Evolutionary conservation across 2,113 vertebrate species (phyloP).

Genomic region (Eulemur rufifrons): DNA sequence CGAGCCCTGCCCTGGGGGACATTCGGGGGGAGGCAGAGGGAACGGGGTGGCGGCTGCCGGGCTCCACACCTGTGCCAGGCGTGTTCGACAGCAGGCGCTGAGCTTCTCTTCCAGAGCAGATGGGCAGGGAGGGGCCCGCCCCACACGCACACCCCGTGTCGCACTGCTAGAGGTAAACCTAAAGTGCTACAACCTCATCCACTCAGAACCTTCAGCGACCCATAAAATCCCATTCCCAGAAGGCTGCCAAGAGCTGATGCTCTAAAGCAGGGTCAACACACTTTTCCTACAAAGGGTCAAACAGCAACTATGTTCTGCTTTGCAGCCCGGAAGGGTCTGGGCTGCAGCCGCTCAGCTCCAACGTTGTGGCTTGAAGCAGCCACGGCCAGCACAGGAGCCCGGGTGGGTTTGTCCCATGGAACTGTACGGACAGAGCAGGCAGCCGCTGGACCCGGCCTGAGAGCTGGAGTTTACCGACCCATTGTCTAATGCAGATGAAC

Average conservation of each 20-base stretch:
- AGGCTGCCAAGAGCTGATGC: accelerated
- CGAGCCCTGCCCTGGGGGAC: accelerated
- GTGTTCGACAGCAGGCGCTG: accelerated
- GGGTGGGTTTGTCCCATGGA: accelerated
- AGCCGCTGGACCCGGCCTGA: accelerated
- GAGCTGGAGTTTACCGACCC: accelerated
- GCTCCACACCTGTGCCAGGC: not conserved
- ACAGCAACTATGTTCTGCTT: accelerated
- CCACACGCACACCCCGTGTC: accelerated
- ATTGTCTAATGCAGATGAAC: accelerated
- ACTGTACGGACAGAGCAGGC: accelerated
- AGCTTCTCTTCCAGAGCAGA: accelerated
- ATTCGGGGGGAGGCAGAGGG: accelerated
- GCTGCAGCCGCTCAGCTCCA: accelerated
- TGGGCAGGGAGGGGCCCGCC: not conserved
- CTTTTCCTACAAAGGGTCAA: accelerated
- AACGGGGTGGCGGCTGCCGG: accelerated
- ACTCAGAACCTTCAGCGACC: accelerated
- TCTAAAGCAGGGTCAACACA: accelerated
- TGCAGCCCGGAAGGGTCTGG: accelerated
- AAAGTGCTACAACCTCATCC: accelerated
- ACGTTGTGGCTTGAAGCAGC: accelerated
- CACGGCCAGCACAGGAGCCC: accelerated
- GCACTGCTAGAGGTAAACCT: accelerated
- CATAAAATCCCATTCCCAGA: accelerated